Conservation (phyloP, 2,888 invertebrate species). For the Mythimna ferrago region DNA sequence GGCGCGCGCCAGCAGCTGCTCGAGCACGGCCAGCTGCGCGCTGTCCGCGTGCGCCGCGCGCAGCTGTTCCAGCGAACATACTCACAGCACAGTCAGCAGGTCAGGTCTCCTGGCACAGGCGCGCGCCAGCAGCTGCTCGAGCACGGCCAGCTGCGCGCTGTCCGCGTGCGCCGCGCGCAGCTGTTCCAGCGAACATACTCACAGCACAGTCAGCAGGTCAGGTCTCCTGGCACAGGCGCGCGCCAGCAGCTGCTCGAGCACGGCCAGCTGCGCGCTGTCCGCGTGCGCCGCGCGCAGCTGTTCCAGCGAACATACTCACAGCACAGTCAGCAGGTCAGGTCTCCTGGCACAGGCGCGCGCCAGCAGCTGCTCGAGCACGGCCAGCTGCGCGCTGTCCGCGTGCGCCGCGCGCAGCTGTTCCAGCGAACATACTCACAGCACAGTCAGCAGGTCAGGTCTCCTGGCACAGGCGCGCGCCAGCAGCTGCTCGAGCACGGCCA, state of each 20-base stretch:
- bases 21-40: too few species aligned
- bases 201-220: constrained; percentile 61
- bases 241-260: constrained; percentile 74
- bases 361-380: constrained; percentile 74
- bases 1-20: too few species aligned
- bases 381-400: constrained; percentile 67
- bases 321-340: constrained; percentile 64
- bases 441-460: constrained; percentile 67
- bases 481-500: constrained; percentile 73
- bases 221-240: constrained; percentile 71
- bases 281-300: constrained; percentile 61
- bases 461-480: constrained; percentile 72
- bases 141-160: constrained; percentile 68
- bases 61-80: neutral
- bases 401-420: constrained; percentile 40
- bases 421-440: constrained; percentile 6
- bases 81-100: too few species aligned
- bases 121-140: constrained; percentile 74
- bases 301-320: constrained; percentile 56
- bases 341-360: constrained; percentile 71
- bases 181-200: constrained; percentile 43
- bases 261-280: constrained; percentile 67
- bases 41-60: neutral
- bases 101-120: constrained; percentile 69
- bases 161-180: constrained; percentile 62